A percentile compares a stretch with the other conserved stretches of the same genome.
Conservation (phyloP, 2,113 vertebrate genomes). For the Bos taurus region DNA sequence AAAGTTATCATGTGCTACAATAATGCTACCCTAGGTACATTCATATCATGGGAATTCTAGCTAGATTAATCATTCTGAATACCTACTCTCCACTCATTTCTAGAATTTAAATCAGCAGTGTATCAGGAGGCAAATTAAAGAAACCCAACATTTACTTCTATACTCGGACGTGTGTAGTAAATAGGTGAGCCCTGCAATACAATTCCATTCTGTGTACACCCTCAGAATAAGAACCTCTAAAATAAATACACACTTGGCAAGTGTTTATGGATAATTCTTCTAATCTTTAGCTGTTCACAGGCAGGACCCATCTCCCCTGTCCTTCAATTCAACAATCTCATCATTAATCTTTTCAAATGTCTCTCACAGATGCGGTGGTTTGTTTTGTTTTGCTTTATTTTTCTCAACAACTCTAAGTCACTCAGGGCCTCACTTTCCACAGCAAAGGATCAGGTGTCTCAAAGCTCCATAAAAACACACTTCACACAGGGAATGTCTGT, state of each 20-base stretch:
- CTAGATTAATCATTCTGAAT: neutral
- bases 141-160: neutral
- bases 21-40: neutral
- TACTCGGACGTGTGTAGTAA: neutral
- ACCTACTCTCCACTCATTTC: neutral
- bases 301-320: neutral
- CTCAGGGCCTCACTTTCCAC: neutral
- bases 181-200: neutral
- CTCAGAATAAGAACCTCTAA: conserved; percentile 6
- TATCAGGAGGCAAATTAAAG: neutral
- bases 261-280: conserved; percentile 32
- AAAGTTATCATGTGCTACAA: neutral
- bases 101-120: neutral
- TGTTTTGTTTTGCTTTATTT: neutral
- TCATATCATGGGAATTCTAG: neutral
- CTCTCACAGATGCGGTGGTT: neutral
- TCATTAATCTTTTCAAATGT: neutral
- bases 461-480: neutral
- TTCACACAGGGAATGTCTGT: conserved; percentile 1
- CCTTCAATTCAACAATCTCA: neutral
- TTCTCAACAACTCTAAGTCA: neutral
- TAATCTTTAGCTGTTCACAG: neutral
- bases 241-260: conserved; percentile 23
- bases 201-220: neutral
- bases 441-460: conserved; percentile 21